Base-by-base conservation (phyloP, 2,888 invertebrate species). In the Athrips mouffetella region DNA sequence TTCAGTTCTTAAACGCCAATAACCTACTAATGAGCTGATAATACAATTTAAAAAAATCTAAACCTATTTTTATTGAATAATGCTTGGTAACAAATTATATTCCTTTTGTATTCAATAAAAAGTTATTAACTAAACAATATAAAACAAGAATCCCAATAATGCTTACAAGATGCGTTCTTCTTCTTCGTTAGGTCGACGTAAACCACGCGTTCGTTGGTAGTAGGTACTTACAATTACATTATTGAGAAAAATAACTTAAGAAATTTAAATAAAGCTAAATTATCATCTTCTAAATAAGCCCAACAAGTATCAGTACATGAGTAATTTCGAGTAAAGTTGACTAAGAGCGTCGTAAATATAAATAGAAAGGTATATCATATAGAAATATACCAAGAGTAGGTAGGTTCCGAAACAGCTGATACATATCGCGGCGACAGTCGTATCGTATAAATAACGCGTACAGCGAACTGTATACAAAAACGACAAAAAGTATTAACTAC, bases 1-100 rank as follows among this genome's bases (percentile, higher is more conserved):
- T 87, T 88, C 88, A 88, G 88, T 88, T 88, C 88, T 86, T 88
- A 88, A 84, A 82, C 84, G 88, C 87, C 85, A 82, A 81, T 86
- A 85, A 82, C 84, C 85, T 88, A 86, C 78, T 74, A 85, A 87
- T 87, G 88, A 88, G 87, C 88, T 79, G 83, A 84, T 86, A 86
- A 86, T 86, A 86, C 84, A 86, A 86, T 87, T 85, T 73, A 82
- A 87, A 87, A 76, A 87, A 85, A 69, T 69, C 73, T 79, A 85
- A 85, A 58, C 76, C 85, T 84, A 85, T 50, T 37, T 80, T 87
- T 78, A 85, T 84, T 86, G 86, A 88, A 87, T 84, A 87, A 84
- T 84, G 81, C 81, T 79, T 88, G 88, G 88, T 88, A 88, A 88
- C 88, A 88, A 87, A 85, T 84, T 74, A 84, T 76, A 83, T 78